Evolutionary conservation across 1,140 invertebrate genomes (phyloP).

Genomic region (Lordiphosa mommai): DNA sequence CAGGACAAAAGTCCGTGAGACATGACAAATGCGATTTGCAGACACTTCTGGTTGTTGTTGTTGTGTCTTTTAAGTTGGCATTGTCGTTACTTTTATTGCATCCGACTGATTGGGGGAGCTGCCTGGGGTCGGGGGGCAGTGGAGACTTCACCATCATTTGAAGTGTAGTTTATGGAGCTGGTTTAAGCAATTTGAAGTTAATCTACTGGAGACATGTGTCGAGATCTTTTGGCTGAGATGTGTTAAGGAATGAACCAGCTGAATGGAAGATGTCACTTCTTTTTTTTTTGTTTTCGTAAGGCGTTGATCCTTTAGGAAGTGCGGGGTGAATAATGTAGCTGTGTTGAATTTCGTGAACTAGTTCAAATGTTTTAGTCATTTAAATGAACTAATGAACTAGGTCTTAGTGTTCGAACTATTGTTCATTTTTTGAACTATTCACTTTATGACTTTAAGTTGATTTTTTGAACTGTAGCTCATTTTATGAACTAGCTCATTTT

Average conservation of each 20-base stretch:
- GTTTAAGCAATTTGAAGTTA: constrained; percentile 3
- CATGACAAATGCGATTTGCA: constrained; percentile 62
- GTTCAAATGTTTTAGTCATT: too few species aligned
- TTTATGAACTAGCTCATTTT: too few species aligned
- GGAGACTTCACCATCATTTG: background rate
- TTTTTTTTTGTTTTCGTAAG: too few species aligned
- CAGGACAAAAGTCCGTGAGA: constrained; percentile 1
- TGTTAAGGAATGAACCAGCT: background rate
- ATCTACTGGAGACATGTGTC: constrained; percentile 7
- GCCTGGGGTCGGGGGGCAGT: background rate
- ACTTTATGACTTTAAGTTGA: too few species aligned
- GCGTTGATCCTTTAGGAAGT: too few species aligned
- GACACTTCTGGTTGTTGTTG: constrained; percentile 17
- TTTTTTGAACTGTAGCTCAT: too few species aligned
- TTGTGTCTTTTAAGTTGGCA: constrained; percentile 6
- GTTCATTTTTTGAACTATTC: too few species aligned
- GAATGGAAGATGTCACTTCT: too few species aligned
- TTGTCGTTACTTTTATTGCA: constrained; percentile 9
- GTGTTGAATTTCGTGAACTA: too few species aligned
- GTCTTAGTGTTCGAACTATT: too few species aligned
- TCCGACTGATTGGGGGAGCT: background rate
- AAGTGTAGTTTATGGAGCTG: constrained; percentile 3
- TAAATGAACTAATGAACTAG: too few species aligned
- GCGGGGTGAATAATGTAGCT: too few species aligned
- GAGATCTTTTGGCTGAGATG: background rate